phyloP scores from a whole-genome alignment of 2,113 vertebrate species.

The Nothocercus nigrocapillus region DNA sequence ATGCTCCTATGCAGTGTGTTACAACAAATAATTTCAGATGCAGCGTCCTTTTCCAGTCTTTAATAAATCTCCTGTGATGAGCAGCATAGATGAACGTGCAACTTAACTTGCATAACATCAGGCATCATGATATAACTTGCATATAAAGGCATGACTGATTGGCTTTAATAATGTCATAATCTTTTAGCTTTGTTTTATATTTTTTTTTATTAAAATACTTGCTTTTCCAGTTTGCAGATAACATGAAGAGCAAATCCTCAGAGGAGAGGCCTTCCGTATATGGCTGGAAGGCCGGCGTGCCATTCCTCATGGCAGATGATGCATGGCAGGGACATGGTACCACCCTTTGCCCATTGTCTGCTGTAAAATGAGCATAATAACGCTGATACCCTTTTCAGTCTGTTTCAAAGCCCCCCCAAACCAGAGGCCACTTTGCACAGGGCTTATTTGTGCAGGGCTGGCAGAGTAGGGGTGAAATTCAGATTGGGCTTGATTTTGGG shows the following conservation, averaged over 20 bases:
- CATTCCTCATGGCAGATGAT: constrained; percentile 8
- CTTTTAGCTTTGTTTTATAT: not conserved
- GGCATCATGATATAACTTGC: not conserved
- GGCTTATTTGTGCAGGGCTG: not conserved
- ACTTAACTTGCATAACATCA: constrained; percentile 28
- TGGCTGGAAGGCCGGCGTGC: not conserved
- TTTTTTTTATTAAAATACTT: not conserved
- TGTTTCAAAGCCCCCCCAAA: not conserved
- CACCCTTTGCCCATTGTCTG: not conserved
- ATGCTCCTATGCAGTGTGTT: not conserved
- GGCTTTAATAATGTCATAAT: constrained; percentile 28
- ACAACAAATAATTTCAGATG: not conserved
- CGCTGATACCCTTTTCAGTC: not conserved
- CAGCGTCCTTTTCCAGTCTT: not conserved
- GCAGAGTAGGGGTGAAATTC: not conserved
- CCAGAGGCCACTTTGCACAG: not conserved
- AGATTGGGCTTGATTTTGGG: not conserved
- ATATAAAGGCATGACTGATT: constrained; percentile 32
- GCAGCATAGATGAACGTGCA: constrained; percentile 11
- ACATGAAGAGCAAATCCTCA: constrained; percentile 32
- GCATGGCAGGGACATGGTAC: constrained; percentile 46
- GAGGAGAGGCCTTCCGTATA: constrained; percentile 53
- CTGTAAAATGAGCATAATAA: not conserved
- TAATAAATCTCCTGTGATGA: constrained; percentile 23
- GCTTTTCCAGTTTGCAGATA: constrained; percentile 29